Percentiles rank a stretch among this genome's conserved stretches.
These are phyloP conservation scores for Shinisaurus crocodilurus DNA, from an alignment of 2,113 vertebrate species.

Conservation along the genomic window DNA sequence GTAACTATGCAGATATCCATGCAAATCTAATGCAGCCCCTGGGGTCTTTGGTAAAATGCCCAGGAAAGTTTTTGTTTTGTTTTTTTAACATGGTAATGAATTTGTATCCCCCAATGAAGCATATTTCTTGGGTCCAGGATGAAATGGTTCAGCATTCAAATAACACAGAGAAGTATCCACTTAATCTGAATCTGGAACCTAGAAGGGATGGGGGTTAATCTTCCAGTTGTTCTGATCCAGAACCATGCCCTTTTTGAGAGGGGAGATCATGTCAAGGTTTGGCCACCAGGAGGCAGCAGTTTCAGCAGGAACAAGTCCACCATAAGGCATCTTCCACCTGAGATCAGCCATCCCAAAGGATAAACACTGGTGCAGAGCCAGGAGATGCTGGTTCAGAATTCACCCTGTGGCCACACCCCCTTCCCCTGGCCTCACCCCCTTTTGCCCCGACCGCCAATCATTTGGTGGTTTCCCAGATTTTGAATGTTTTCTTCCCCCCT, in stretches of 20 bases:
- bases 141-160: neutral
- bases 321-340: neutral
- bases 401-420: too few species aligned
- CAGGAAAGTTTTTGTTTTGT: fast-evolving
- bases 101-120: neutral
- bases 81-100: neutral
- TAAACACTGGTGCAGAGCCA: neutral
- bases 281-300: neutral
- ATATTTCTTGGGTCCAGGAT: neutral
- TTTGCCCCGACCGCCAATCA: too few species aligned
- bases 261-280: neutral
- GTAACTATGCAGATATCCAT: fast-evolving
- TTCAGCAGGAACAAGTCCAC: neutral
- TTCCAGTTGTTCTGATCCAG: neutral
- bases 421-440: too few species aligned
- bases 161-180: neutral
- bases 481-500: too few species aligned
- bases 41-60: neutral
- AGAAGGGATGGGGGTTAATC: neutral
- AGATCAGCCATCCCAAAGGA: neutral
- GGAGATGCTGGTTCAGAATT: too few species aligned
- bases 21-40: neutral
- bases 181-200: neutral
- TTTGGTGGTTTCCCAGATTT: too few species aligned
- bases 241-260: neutral